These are phyloP conservation scores for Rana temporaria DNA, from an alignment of 2,113 vertebrate genomes.

Conservation along the genomic window DNA sequence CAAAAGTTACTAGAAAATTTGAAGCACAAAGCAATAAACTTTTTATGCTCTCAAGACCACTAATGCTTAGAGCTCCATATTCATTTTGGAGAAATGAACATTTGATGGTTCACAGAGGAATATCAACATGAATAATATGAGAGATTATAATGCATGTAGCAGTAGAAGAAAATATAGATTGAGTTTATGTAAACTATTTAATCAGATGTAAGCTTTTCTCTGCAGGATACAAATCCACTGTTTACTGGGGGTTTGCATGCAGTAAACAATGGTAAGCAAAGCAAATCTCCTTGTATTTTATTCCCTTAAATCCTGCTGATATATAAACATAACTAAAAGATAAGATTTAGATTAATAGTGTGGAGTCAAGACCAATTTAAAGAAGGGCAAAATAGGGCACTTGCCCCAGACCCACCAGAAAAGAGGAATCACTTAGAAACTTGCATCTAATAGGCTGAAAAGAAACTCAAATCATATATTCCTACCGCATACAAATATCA, in stretches of 20 bases:
- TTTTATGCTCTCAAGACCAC: slow-evolving; percentile 84
- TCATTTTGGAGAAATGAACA: slow-evolving; percentile 84
- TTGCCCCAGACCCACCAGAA: background rate
- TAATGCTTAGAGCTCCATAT: slow-evolving; percentile 84
- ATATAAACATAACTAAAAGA: slow-evolving; percentile 12
- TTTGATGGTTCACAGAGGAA: slow-evolving; percentile 86
- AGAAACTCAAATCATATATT: too few species aligned
- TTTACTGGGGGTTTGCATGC: slow-evolving; percentile 76
- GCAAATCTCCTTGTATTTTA: slow-evolving; percentile 5
- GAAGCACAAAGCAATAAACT: slow-evolving; percentile 84
- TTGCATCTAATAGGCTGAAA: too few species aligned
- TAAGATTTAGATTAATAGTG: too few species aligned
- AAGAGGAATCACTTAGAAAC: background rate
- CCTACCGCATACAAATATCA: too few species aligned
- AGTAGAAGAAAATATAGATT: slow-evolving; percentile 74
- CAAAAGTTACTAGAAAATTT: slow-evolving; percentile 84
- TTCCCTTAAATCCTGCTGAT: background rate
- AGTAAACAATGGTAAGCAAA: slow-evolving; percentile 71
- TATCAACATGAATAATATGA: slow-evolving; percentile 83
- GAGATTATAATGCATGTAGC: slow-evolving; percentile 80
- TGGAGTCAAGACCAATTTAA: too few species aligned
- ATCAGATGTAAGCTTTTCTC: slow-evolving; percentile 81
- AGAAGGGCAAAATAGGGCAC: too few species aligned
- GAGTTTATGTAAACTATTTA: slow-evolving; percentile 87
- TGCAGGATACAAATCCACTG: slow-evolving; percentile 77